Percentiles rank a stretch among this genome's conserved stretches.
Evolutionary conservation across 2,113 vertebrate species (phyloP).

Genomic region (Phaethon lepturus): DNA sequence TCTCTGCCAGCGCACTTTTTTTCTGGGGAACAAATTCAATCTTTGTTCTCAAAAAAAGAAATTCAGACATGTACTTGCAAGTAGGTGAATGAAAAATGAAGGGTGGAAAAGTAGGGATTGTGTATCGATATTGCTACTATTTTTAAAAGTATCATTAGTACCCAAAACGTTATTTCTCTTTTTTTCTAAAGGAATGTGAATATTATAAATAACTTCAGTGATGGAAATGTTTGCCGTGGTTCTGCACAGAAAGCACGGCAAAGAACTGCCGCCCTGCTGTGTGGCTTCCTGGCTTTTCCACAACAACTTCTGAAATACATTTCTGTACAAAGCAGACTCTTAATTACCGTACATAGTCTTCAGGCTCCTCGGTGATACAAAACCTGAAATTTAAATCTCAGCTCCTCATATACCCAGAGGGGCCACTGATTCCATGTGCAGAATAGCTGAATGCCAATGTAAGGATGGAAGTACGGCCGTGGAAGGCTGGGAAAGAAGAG

Average conservation of each 20-base stretch:
- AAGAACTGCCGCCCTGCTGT: neutral
- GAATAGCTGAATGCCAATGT: neutral
- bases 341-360: neutral
- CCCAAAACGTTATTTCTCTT: neutral
- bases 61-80: accelerated
- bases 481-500: neutral
- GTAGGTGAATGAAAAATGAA: neutral
- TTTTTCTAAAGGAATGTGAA: neutral
- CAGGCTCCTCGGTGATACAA: neutral
- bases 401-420: neutral
- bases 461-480: neutral
- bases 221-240: neutral
- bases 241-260: neutral
- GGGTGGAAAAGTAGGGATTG: neutral
- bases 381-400: neutral
- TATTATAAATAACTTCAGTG: neutral
- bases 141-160: neutral
- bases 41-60: neutral
- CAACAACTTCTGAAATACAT: neutral
- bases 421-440: neutral
- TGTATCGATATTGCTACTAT: neutral
- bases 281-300: neutral
- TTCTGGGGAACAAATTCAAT: neutral
- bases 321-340: neutral
- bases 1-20: neutral